Percentiles rank a stretch among this genome's conserved stretches.
phyloP scores from a whole-genome alignment of 2,888 invertebrate species.

The Drosophila infuscata region DNA sequence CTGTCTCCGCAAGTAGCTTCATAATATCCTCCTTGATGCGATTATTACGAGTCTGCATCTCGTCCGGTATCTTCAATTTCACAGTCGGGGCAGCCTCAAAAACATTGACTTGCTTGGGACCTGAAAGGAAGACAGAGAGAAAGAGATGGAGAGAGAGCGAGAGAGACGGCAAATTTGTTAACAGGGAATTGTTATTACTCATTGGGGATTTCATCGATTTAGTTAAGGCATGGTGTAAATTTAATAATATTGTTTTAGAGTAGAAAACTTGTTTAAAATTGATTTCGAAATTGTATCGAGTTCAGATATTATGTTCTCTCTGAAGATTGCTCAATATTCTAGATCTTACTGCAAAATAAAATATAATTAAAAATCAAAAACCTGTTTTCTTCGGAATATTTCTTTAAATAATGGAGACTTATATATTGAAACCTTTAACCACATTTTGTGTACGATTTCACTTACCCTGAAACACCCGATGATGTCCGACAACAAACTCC shows the following conservation, averaged over 20 bases:
- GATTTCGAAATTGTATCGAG: neutral
- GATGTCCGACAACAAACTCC: constrained; percentile 95
- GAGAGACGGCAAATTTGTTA: neutral
- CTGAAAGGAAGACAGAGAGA: constrained; percentile 83
- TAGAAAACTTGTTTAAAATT: neutral
- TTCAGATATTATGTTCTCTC: neutral
- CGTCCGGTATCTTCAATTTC: constrained; percentile 86
- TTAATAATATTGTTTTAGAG: neutral
- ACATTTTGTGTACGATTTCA: neutral
- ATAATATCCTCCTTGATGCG: constrained; percentile 89
- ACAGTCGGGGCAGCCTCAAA: constrained; percentile 86
- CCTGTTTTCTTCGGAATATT: neutral
- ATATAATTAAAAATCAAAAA: neutral
- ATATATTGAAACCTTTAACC: neutral
- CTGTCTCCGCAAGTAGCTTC: constrained; percentile 88
- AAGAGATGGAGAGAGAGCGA: neutral
- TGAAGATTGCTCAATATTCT: neutral
- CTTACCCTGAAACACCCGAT: constrained; percentile 90
- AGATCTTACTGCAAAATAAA: neutral
- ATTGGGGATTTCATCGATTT: neutral
- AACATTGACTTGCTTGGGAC: constrained; percentile 91
- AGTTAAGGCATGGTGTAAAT: neutral
- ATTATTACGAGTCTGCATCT: constrained; percentile 87
- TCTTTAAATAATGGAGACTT: neutral
- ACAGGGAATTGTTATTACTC: neutral